phyloP scores from a whole-genome alignment of 2,113 vertebrate genomes.

The Archilochus colubris region DNA sequence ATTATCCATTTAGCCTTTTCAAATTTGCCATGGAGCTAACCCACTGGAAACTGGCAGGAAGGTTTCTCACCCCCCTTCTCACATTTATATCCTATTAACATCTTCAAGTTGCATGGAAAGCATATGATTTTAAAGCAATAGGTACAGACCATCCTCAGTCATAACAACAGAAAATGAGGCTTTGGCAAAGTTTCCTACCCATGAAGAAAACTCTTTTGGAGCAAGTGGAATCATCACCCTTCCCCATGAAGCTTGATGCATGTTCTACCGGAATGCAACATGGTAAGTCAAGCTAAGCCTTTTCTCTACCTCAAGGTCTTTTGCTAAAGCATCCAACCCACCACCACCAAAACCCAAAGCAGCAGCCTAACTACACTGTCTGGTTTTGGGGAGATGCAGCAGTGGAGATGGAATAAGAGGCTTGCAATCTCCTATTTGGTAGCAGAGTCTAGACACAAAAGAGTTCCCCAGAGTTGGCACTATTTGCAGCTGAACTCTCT shows the following conservation, averaged over 20 bases:
- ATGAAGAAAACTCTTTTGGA: not conserved
- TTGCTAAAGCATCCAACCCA: not conserved
- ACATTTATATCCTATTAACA: constrained; percentile 14
- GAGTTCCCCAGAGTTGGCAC: not conserved
- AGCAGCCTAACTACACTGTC: not conserved
- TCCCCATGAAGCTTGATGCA: not conserved
- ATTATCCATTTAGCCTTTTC: not conserved
- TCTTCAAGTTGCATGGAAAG: constrained; percentile 15
- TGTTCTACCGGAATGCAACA: not conserved
- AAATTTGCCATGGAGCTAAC: constrained; percentile 23
- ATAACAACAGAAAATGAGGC: not conserved
- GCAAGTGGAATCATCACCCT: not conserved
- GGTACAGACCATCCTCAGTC: not conserved
- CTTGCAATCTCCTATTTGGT: not conserved
- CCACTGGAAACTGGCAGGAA: constrained; percentile 39
- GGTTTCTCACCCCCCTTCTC: not conserved
- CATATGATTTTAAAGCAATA: constrained; percentile 22
- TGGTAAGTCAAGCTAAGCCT: not conserved
- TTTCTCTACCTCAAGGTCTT: not conserved
- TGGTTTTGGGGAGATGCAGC: not conserved
- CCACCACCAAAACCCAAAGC: not conserved
- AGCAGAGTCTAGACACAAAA: not conserved
- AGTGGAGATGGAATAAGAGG: not conserved
- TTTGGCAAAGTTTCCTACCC: not conserved
- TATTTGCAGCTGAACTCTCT: not conserved